Conservation (phyloP, 2,888 invertebrate genomes). For the Spisula subtruncata region DNA sequence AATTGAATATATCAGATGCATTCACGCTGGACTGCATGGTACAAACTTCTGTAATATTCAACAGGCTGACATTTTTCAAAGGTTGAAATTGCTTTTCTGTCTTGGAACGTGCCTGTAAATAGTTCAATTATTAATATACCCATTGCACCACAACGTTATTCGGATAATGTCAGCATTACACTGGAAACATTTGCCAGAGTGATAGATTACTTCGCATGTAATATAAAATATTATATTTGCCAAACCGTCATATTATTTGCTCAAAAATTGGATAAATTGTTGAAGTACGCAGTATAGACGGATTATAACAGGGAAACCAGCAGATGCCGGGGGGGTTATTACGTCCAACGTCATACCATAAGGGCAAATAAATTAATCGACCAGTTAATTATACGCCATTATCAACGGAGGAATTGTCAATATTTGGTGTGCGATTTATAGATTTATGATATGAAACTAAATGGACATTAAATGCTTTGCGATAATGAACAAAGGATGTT, state of each 20-base stretch:
- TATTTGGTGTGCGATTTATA: slow-evolving; percentile 49
- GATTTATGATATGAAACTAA: slow-evolving; percentile 51
- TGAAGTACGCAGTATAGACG: slow-evolving; percentile 43
- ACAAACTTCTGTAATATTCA: too few relatives aligned
- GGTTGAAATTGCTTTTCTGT: too few relatives aligned
- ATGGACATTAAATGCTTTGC: slow-evolving; percentile 42
- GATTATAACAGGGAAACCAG: slow-evolving; percentile 47
- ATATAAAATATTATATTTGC: slow-evolving; percentile 32
- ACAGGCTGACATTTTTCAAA: too few relatives aligned
- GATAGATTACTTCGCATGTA: slow-evolving; percentile 40
- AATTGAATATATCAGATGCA: too few relatives aligned
- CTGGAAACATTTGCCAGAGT: not conserved
- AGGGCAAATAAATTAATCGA: slow-evolving; percentile 58
- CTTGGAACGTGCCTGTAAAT: too few relatives aligned
- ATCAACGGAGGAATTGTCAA: slow-evolving; percentile 34
- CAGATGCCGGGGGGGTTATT: slow-evolving; percentile 56
- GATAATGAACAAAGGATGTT: slow-evolving; percentile 42
- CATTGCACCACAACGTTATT: not conserved
- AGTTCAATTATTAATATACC: too few relatives aligned
- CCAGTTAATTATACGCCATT: slow-evolving; percentile 49
- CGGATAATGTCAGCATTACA: not conserved
- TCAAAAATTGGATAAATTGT: slow-evolving; percentile 50
- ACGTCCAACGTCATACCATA: slow-evolving; percentile 20
- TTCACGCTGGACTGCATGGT: too few relatives aligned
- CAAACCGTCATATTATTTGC: slow-evolving; percentile 41